phyloP scores from a whole-genome alignment of 2,797 vertebrate species.

The Cercopithecus neglectus region DNA sequence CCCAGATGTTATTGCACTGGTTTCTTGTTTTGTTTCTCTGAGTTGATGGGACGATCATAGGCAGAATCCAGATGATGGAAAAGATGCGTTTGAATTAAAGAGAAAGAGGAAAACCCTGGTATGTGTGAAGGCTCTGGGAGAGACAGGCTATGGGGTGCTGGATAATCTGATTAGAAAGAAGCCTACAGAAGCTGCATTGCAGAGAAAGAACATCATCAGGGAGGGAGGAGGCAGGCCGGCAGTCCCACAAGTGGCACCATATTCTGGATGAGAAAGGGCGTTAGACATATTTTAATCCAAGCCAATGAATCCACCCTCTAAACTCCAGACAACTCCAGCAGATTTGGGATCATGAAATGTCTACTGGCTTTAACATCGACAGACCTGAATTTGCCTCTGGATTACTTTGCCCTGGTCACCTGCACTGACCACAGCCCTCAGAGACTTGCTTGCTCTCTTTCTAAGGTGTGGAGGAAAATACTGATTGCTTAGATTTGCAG shows the following conservation, averaged over 20 bases:
- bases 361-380: neutral
- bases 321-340: neutral
- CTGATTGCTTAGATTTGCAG: neutral
- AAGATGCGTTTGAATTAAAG: neutral
- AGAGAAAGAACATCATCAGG: neutral
- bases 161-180: neutral
- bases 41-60: neutral
- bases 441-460: too few relatives aligned
- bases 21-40: neutral
- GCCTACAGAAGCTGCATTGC: neutral
- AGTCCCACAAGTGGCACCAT: neutral
- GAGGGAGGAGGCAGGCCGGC: neutral
- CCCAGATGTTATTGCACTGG: slow-evolving; percentile 1
- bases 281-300: neutral
- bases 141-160: neutral
- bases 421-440: accelerated
- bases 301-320: neutral
- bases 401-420: neutral
- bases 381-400: neutral
- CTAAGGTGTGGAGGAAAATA: neutral
- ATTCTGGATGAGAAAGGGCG: neutral
- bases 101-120: neutral
- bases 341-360: neutral
- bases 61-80: slow-evolving; percentile 46
- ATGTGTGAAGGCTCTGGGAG: neutral